A percentile compares a stretch with the other conserved stretches of the same genome.
Conservation (phyloP, 2,113 vertebrate species). For the Gallinago jamesoni region DNA sequence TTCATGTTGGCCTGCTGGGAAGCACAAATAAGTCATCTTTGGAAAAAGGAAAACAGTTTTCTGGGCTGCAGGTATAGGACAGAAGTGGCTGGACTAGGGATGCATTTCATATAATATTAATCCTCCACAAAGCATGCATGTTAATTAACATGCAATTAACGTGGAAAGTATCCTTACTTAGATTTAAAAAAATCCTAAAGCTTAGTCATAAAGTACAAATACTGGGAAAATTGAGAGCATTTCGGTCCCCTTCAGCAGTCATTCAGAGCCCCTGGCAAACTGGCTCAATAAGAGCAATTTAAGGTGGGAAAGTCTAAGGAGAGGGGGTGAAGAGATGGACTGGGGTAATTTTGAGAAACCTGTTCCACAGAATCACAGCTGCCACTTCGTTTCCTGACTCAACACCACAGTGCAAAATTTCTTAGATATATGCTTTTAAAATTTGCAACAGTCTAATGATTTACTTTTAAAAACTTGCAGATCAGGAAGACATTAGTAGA, state of each 20-base stretch:
- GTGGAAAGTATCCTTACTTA: neutral
- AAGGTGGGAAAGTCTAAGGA: neutral
- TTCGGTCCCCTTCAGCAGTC: neutral
- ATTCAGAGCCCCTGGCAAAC: neutral
- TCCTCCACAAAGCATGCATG: neutral
- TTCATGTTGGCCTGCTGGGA: neutral
- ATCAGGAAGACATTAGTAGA: slow-evolving; percentile 21
- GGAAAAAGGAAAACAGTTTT: neutral
- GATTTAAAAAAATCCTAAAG: neutral
- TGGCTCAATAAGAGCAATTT: neutral
- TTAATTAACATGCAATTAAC: neutral
- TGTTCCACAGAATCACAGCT: neutral
- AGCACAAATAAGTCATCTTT: neutral
- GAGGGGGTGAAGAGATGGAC: neutral
- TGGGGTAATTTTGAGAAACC: neutral
- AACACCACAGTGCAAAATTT: neutral
- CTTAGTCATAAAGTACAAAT: neutral
- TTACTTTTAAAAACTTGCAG: slow-evolving; percentile 9
- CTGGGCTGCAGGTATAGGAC: neutral
- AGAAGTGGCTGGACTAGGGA: neutral
- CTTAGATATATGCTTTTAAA: neutral
- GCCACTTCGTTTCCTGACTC: neutral
- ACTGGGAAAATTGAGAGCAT: neutral
- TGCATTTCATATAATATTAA: neutral
- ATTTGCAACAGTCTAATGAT: neutral